Conservation (phyloP, 30 jellyfish, hydroid and myxozoan genomes). For the Catostylus mosaicus region DNA sequence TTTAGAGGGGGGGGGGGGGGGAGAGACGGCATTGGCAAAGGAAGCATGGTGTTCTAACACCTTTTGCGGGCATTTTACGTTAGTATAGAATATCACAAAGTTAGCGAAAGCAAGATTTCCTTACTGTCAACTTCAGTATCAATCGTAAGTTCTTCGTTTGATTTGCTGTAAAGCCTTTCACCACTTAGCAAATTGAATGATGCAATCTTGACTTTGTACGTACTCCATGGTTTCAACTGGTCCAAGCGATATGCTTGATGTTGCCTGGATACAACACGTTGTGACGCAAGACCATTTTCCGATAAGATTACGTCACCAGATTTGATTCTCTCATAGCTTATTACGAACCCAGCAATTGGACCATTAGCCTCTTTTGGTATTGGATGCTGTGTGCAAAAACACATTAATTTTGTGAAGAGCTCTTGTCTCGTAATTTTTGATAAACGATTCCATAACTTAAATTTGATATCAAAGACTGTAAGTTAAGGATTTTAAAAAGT, state of each 20-base stretch:
- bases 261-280: constrained; percentile 51
- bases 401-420: no score
- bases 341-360: constrained; percentile 49
- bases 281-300: constrained; percentile 5
- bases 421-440: no score
- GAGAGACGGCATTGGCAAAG: no score
- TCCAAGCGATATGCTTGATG: constrained; percentile 36
- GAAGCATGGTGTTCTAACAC: no score
- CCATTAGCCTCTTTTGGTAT: constrained; percentile 48
- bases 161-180: constrained; percentile 44
- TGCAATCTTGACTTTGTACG: constrained; percentile 31
- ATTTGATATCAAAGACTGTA: no score
- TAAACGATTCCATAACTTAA: no score
- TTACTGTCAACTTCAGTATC: constrained; percentile 59
- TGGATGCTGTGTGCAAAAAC: constrained; percentile 34
- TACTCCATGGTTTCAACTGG: constrained; percentile 61
- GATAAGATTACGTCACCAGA: constrained; percentile 34
- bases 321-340: constrained; percentile 48
- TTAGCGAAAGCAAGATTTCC: no score
- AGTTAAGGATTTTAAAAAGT: no score
- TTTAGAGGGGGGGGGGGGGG: no score
- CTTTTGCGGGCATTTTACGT: no score
- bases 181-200: constrained; percentile 33
- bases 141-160: constrained; percentile 9
- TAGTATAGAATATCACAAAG: no score